Evolutionary conservation across 2,888 invertebrate species (phyloP).

Genomic region (Cyrtodaria siliqua): DNA sequence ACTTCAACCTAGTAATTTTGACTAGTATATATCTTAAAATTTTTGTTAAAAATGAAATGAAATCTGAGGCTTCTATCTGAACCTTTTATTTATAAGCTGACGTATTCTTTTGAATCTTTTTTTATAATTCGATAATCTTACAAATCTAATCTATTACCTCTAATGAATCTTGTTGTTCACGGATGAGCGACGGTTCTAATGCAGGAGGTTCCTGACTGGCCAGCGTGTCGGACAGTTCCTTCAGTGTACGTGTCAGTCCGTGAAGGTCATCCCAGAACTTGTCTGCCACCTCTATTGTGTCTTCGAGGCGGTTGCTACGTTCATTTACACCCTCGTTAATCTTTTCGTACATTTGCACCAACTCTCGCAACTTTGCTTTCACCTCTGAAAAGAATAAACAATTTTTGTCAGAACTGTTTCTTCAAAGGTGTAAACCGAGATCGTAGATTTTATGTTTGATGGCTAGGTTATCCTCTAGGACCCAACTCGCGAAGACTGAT

Average conservation of each 20-base stretch:
- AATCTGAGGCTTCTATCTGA: too few relatives aligned
- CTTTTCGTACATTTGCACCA: conserved; percentile 97
- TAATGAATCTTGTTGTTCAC: conserved; percentile 96
- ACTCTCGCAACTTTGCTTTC: conserved; percentile 93
- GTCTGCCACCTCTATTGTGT: conserved; percentile 95
- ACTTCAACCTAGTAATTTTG: too few relatives aligned
- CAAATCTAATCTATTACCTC: conserved; percentile 89
- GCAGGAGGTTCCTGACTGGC: conserved; percentile 96
- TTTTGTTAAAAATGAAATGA: too few relatives aligned
- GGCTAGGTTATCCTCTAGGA: too few relatives aligned
- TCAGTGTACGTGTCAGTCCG: conserved; percentile 95
- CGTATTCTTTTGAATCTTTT: too few relatives aligned
- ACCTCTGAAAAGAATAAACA: conserved; percentile 89
- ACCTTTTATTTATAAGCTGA: too few relatives aligned
- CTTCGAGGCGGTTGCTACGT: conserved; percentile 91
- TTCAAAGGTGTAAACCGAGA: too few relatives aligned
- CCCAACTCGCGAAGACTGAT: too few relatives aligned
- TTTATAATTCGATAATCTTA: too few relatives aligned
- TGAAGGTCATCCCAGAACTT: conserved; percentile 98
- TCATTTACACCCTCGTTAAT: conserved; percentile 95
- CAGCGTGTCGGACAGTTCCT: conserved; percentile 95
- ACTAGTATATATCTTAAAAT: too few relatives aligned
- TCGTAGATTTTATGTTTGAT: too few relatives aligned
- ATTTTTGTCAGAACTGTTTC: too few relatives aligned
- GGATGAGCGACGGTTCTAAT: conserved; percentile 95